These are phyloP conservation scores for Macrosiphum euphorbiae DNA, from an alignment of 2,888 invertebrate genomes.

Conservation along the genomic window DNA sequence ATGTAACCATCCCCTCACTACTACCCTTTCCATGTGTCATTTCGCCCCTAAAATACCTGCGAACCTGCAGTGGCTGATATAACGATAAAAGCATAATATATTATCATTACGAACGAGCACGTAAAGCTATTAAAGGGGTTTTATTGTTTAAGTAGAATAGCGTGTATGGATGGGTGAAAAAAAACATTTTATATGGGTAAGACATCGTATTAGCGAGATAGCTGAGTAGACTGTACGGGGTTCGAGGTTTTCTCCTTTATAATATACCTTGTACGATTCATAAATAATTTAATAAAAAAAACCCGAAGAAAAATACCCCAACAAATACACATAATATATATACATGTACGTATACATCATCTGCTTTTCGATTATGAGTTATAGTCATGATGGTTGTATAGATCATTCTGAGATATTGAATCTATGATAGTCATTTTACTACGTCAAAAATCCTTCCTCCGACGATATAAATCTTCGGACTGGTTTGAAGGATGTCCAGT, in stretches of 20 bases:
- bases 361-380: background rate
- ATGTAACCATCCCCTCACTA: background rate
- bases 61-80: background rate
- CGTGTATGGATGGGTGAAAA: background rate
- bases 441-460: constrained; percentile 21
- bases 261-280: background rate
- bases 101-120: background rate
- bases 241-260: background rate
- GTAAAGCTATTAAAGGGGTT: background rate
- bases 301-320: background rate
- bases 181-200: background rate
- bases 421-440: background rate
- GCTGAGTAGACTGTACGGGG: background rate
- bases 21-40: background rate
- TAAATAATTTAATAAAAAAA: background rate
- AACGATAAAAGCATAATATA: background rate
- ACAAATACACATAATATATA: background rate
- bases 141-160: background rate
- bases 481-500: constrained; percentile 45
- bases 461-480: constrained; percentile 36
- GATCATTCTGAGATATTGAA: background rate
- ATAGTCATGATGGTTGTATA: background rate
- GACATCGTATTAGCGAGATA: background rate
- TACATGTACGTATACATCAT: background rate
- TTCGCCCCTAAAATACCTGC: background rate